A percentile compares a stretch with the other conserved stretches of the same genome.
phyloP scores from a whole-genome alignment of 2,113 vertebrate species.

The Peromyscus maniculatus region DNA sequence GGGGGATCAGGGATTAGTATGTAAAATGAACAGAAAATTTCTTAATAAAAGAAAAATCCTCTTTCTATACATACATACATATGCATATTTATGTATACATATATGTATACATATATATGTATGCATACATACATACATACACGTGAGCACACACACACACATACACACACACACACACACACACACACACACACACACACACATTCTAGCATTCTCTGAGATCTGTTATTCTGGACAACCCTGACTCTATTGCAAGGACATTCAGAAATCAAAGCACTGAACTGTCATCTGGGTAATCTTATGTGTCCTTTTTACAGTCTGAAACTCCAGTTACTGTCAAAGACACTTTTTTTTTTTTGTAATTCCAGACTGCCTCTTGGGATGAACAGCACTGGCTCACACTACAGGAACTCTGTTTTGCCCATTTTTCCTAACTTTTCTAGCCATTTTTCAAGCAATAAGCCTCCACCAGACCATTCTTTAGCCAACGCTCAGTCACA shows the following conservation, averaged over 20 bases:
- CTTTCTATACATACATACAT: too few relatives aligned
- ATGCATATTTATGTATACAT: too few relatives aligned
- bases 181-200: neutral
- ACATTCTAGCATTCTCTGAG: neutral
- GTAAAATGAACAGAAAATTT: too few relatives aligned
- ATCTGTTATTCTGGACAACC: neutral
- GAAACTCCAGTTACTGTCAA: neutral
- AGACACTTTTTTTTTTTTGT: neutral
- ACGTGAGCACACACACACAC: neutral
- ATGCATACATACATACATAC: too few relatives aligned
- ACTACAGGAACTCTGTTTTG: neutral
- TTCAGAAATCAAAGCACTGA: conserved; percentile 1
- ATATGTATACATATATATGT: too few relatives aligned
- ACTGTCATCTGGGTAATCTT: neutral
- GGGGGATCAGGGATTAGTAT: too few relatives aligned
- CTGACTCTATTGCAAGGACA: neutral
- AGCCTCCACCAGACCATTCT: neutral
- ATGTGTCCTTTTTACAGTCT: neutral
- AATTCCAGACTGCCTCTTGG: neutral
- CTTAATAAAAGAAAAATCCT: too few relatives aligned
- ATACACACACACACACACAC: neutral
- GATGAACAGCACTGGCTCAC: neutral
- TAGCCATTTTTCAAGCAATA: neutral
- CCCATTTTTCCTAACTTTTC: neutral
- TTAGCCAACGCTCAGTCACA: neutral